Evolutionary conservation across 2,888 invertebrate species (phyloP).

Genomic region (Listrodromus nycthemerus): DNA sequence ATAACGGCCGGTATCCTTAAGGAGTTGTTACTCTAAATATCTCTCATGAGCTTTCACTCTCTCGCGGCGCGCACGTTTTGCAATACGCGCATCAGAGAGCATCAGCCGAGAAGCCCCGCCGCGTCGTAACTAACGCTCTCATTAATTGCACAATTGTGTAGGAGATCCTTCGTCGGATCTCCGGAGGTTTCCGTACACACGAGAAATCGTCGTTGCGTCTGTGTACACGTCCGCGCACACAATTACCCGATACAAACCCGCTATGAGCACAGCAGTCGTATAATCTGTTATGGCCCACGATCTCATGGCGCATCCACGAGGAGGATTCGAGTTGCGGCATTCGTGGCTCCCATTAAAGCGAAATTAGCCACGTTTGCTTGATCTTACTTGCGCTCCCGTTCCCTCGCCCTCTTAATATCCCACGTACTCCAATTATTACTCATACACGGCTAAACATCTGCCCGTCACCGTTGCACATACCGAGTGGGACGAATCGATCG

Average conservation of each 20-base stretch:
- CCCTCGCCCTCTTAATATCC: slow-evolving; percentile 26
- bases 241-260: neutral
- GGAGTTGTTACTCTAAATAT: slow-evolving; percentile 39
- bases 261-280: slow-evolving; percentile 23
- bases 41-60: slow-evolving; percentile 66
- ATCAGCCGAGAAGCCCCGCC: slow-evolving; percentile 30
- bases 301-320: slow-evolving; percentile 62
- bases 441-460: neutral
- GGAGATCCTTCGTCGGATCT: slow-evolving; percentile 49
- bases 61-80: slow-evolving; percentile 50
- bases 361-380: slow-evolving; percentile 71
- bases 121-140: slow-evolving; percentile 66
- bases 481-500: slow-evolving; percentile 61
- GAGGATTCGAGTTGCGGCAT: slow-evolving; percentile 65
- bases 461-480: neutral
- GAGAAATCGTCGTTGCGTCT: neutral
- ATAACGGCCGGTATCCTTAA: slow-evolving; percentile 1
- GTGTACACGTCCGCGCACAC: neutral
- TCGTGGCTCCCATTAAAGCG: slow-evolving; percentile 69
- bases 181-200: slow-evolving; percentile 15
- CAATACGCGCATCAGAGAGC: slow-evolving; percentile 45
- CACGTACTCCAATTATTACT: slow-evolving; percentile 3
- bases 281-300: slow-evolving; percentile 64
- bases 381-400: slow-evolving; percentile 63
- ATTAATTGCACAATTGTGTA: slow-evolving; percentile 71